Evolutionary conservation across 2,797 vertebrate genomes (phyloP).

Genomic region (Sorex maritimensis): DNA sequence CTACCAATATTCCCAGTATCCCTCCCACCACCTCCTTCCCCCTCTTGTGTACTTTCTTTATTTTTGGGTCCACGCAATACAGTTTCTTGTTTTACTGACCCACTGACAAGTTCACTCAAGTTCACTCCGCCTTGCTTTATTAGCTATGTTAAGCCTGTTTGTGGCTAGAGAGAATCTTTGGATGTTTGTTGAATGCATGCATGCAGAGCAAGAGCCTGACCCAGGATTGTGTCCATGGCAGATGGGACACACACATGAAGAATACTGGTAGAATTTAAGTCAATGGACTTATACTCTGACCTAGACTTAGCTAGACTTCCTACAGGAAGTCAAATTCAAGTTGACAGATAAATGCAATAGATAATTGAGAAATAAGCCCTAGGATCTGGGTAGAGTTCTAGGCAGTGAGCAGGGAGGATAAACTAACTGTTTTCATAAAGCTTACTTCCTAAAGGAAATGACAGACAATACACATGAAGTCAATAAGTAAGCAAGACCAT

Average conservation of each 20-base stretch:
- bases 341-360: not conserved
- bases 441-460: not conserved
- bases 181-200: not conserved
- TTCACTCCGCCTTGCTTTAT: not conserved
- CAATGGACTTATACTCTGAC: not conserved
- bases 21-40: too few relatives aligned
- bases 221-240: not conserved
- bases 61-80: not conserved
- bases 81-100: not conserved
- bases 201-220: not conserved
- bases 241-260: not conserved
- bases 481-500: not conserved
- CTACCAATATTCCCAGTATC: too few relatives aligned
- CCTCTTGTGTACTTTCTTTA: not conserved
- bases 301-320: constrained; percentile 8
- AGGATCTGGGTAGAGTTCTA: not conserved
- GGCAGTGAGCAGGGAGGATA: not conserved
- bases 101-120: not conserved
- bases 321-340: constrained; percentile 33
- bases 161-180: not conserved
- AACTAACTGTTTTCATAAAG: not conserved
- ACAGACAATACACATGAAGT: not conserved
- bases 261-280: not conserved
- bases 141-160: not conserved
- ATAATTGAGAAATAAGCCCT: constrained; percentile 3